A percentile compares a stretch with the other conserved stretches of the same genome.
Conservation (phyloP, 2,888 invertebrate species). For the Drosophila fungiperda region DNA sequence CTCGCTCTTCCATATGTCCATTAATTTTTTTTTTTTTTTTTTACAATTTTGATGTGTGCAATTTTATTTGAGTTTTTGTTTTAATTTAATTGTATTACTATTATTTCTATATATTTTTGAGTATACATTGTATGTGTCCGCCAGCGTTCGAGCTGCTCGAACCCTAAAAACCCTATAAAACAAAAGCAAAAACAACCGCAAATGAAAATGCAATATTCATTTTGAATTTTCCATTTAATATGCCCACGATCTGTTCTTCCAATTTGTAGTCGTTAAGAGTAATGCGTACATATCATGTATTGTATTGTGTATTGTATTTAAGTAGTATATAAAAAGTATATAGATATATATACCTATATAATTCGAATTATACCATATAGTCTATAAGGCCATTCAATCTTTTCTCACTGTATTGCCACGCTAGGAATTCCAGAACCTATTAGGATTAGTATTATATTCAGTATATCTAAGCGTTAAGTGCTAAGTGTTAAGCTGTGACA, state of each 20-base stretch:
- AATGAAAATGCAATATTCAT: slow-evolving; percentile 59
- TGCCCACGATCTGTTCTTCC: slow-evolving; percentile 54
- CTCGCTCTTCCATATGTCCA: slow-evolving; percentile 53
- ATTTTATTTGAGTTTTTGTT: slow-evolving; percentile 62
- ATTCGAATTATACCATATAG: slow-evolving; percentile 10
- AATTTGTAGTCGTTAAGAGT: slow-evolving; percentile 44
- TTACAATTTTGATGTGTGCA: slow-evolving; percentile 79
- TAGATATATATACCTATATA: slow-evolving; percentile 7
- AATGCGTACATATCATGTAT: slow-evolving; percentile 30
- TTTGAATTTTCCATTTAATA: slow-evolving; percentile 50
- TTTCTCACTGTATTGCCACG: slow-evolving; percentile 42
- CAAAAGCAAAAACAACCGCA: slow-evolving; percentile 12
- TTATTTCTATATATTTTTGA: slow-evolving; percentile 30
- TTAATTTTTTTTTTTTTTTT: slow-evolving; percentile 1
- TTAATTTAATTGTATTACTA: slow-evolving; percentile 41
- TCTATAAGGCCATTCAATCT: slow-evolving; percentile 43
- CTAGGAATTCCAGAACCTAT: slow-evolving; percentile 54
- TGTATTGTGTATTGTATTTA: slow-evolving; percentile 31
- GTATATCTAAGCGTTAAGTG: slow-evolving; percentile 21
- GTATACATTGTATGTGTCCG: slow-evolving; percentile 36
- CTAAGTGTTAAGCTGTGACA: slow-evolving; percentile 68
- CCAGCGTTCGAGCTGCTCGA: slow-evolving; percentile 73
- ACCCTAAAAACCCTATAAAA: slow-evolving; percentile 59
- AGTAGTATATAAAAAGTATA: neutral
- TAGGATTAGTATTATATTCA: slow-evolving; percentile 43